A percentile compares a stretch with the other conserved stretches of the same genome.
Evolutionary conservation across 1,140 invertebrate species (phyloP).

Genomic region (Ganaspis sp.): DNA sequence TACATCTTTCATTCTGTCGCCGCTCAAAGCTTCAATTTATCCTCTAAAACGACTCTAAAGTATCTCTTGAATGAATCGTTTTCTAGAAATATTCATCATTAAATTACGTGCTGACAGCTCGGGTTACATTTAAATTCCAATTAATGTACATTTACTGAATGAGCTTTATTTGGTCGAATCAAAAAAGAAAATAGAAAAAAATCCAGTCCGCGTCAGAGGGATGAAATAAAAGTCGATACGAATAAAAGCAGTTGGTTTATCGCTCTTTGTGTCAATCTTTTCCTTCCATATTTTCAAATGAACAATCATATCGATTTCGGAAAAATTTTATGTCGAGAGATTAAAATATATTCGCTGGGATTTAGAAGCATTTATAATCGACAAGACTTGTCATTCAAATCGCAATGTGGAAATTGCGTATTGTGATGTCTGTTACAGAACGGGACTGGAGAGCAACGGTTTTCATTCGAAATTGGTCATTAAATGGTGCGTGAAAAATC

Average conservation of each 20-base stretch:
- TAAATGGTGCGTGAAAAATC: slow-evolving; percentile 29
- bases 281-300: neutral
- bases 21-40: neutral
- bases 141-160: neutral
- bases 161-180: neutral
- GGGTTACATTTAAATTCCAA: no score
- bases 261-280: neutral
- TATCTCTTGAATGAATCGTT: no score
- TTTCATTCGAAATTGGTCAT: slow-evolving; percentile 17
- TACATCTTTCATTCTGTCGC: neutral
- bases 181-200: no score
- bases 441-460: neutral
- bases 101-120: neutral
- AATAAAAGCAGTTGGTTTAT: neutral
- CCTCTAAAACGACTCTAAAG: neutral
- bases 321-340: neutral
- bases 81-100: neutral
- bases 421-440: slow-evolving; percentile 8
- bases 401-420: slow-evolving; percentile 2
- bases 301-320: neutral
- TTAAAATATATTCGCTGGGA: neutral
- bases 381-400: slow-evolving; percentile 17
- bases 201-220: neutral
- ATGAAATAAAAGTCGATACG: neutral
- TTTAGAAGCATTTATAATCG: slow-evolving; percentile 16